Evolutionary conservation across 2,113 vertebrate species (phyloP).

Genomic region (Loxodonta africana): DNA sequence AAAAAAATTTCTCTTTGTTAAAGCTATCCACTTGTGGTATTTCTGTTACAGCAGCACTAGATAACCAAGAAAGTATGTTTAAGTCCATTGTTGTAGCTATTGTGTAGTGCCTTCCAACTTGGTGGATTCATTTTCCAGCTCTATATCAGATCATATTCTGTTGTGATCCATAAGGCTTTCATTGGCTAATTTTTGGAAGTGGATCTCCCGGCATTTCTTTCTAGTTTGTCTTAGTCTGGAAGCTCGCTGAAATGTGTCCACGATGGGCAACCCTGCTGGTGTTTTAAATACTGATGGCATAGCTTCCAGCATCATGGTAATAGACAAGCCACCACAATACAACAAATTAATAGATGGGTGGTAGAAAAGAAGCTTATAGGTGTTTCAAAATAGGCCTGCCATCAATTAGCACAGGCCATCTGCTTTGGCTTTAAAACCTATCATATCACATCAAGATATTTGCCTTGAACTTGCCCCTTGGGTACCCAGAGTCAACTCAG

Average conservation of each 20-base stretch:
- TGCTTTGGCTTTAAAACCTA: not conserved
- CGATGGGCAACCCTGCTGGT: not conserved
- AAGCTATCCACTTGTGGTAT: too few species aligned
- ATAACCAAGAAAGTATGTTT: not conserved
- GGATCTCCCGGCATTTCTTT: too few species aligned
- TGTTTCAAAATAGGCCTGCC: not conserved
- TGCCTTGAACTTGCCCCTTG: not conserved
- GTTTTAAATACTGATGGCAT: not conserved
- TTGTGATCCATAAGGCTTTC: too few species aligned
- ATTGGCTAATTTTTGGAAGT: too few species aligned
- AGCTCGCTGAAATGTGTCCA: not conserved
- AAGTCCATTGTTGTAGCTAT: not conserved
- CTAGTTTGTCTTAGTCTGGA: too few species aligned
- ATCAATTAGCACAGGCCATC: not conserved
- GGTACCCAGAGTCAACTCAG: not conserved
- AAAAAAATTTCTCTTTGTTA: too few species aligned
- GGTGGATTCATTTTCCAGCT: too few species aligned
- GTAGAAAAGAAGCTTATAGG: not conserved
- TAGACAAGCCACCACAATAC: not conserved
- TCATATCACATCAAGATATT: not conserved
- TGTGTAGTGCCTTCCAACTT: not conserved
- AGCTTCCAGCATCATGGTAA: not conserved
- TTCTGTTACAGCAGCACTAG: too few species aligned
- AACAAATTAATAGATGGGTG: not conserved
- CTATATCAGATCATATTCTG: too few species aligned